Conservation (phyloP, 1,140 invertebrate genomes). For the Zaprionus inermis region DNA sequence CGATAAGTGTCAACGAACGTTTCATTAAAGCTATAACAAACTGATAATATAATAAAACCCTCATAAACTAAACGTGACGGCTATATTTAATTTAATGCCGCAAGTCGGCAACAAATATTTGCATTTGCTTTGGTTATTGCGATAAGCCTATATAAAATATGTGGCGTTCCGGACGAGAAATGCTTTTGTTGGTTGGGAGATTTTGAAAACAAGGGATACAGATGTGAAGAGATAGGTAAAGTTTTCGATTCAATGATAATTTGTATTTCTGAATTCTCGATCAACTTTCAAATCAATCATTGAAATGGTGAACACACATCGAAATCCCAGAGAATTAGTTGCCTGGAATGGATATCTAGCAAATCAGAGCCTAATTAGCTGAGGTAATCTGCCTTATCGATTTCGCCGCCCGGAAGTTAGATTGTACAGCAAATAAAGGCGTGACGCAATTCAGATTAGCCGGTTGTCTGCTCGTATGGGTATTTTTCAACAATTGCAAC, state of each 20-base stretch:
- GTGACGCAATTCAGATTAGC: conserved; percentile 43
- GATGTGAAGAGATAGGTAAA: too few relatives aligned
- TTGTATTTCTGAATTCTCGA: too few relatives aligned
- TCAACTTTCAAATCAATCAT: too few relatives aligned
- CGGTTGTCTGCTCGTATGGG: neutral
- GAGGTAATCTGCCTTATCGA: conserved; percentile 57
- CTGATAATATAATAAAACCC: conserved; percentile 55
- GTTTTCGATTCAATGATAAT: too few relatives aligned
- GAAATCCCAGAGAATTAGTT: conserved; percentile 5
- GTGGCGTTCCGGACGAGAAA: conserved; percentile 22
- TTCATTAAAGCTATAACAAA: conserved; percentile 68
- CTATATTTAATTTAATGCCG: conserved; percentile 20
- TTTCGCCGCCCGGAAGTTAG: conserved; percentile 36
- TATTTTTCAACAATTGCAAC: neutral
- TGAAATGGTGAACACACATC: too few relatives aligned
- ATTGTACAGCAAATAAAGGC: conserved; percentile 18
- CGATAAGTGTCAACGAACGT: conserved; percentile 56
- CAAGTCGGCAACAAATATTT: conserved; percentile 71
- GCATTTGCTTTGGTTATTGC: conserved; percentile 37
- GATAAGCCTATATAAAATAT: conserved; percentile 5
- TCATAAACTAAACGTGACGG: conserved; percentile 22
- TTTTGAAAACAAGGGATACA: too few relatives aligned
- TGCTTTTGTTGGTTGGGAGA: neutral
- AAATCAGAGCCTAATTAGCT: conserved; percentile 57
- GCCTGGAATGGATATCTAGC: conserved; percentile 14